Percentiles rank a stretch among this genome's conserved stretches.
Conservation (phyloP, 2,888 invertebrate genomes). For the Anoplius nigerrimus region DNA sequence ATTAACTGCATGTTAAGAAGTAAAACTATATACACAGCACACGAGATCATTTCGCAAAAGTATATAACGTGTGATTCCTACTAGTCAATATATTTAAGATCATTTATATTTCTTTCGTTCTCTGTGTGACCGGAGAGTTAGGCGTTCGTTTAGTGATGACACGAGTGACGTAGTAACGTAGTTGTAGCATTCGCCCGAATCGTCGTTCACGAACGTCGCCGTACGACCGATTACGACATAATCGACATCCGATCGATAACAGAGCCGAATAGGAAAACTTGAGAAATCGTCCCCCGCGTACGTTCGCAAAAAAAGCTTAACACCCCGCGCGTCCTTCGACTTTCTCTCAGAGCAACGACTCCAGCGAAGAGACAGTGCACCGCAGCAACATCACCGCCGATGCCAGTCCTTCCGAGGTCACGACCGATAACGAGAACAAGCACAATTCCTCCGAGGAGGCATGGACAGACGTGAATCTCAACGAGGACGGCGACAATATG, state of each 20-base stretch:
- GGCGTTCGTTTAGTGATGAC: conserved; percentile 36
- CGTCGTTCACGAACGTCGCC: not conserved
- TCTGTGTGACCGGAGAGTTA: conserved; percentile 35
- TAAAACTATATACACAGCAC: conserved; percentile 51
- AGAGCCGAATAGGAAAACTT: not conserved
- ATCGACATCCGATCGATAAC: not conserved
- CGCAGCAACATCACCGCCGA: conserved; percentile 71
- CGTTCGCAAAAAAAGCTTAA: not conserved
- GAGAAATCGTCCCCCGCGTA: no score
- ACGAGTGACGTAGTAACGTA: conserved; percentile 36
- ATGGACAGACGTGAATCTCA: conserved; percentile 95
- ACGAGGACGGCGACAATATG: conserved; percentile 83
- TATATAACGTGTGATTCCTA: conserved; percentile 37
- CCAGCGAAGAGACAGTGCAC: conserved; percentile 82
- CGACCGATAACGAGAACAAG: conserved; percentile 73
- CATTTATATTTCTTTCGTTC: conserved; percentile 29
- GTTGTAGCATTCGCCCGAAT: conserved; percentile 31
- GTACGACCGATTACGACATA: no score
- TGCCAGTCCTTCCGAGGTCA: conserved; percentile 72
- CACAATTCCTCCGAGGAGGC: conserved; percentile 83
- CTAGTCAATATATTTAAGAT: conserved; percentile 30
- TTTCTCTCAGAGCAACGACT: conserved; percentile 86
- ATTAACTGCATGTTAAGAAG: conserved; percentile 49
- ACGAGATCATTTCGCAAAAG: conserved; percentile 41
- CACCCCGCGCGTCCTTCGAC: conserved; percentile 1